These are phyloP conservation scores for Teleogryllus oceanicus DNA, from an alignment of 2,888 invertebrate genomes.

Conservation along the genomic window DNA sequence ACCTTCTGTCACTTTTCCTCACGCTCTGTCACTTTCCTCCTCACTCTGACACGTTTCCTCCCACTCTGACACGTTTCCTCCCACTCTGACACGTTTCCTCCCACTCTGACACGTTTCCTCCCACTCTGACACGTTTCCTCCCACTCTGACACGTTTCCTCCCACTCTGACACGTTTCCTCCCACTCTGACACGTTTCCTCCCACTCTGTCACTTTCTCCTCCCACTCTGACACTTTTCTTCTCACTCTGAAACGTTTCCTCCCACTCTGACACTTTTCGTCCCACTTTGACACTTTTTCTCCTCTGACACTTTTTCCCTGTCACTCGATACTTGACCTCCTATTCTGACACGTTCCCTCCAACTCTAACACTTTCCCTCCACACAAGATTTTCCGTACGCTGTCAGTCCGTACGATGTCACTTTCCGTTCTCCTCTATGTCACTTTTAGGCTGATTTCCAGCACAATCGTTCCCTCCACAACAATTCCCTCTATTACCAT, in stretches of 20 bases:
- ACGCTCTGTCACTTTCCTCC: not conserved
- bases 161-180: too few relatives aligned
- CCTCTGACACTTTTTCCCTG: not conserved
- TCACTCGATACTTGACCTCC: too few relatives aligned
- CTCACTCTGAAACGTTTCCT: too few relatives aligned
- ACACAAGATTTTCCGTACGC: not conserved
- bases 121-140: too few relatives aligned
- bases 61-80: too few relatives aligned
- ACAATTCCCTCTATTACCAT: too few relatives aligned
- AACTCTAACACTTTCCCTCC: not conserved
- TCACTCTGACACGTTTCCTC: not conserved
- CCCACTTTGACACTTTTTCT: not conserved
- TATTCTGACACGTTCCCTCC: not conserved
- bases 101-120: too few relatives aligned
- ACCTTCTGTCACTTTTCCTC: not conserved
- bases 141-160: not conserved
- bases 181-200: not conserved
- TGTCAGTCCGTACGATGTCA: not conserved
- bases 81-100: too few relatives aligned
- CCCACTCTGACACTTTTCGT: too few relatives aligned
- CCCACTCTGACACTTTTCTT: not conserved
- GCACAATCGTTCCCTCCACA: too few relatives aligned
- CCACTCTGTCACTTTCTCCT: not conserved
- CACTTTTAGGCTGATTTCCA: too few relatives aligned
- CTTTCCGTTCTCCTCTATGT: not conserved